Percentiles rank a stretch among this genome's conserved stretches.
Evolutionary conservation across 2,888 invertebrate genomes (phyloP).

Genomic region (Steromphala cineraria): DNA sequence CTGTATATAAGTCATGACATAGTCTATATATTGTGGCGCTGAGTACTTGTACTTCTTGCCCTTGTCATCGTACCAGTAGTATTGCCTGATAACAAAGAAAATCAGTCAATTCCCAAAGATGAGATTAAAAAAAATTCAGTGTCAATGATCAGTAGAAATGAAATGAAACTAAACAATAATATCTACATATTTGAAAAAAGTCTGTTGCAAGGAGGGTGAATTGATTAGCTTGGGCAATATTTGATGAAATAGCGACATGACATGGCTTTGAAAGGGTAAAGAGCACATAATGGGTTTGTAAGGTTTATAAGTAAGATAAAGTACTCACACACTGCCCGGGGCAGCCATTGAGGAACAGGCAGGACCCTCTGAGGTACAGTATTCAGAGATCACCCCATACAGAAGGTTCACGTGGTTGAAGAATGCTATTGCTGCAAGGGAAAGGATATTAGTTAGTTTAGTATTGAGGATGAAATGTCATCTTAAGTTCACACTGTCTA

Average conservation of each 20-base stretch:
- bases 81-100: conserved; percentile 82
- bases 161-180: too few species aligned
- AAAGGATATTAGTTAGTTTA: background rate
- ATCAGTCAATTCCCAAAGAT: too few species aligned
- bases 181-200: too few species aligned
- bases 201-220: too few species aligned
- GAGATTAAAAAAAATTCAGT: too few species aligned
- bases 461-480: too few species aligned
- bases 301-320: too few species aligned
- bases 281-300: too few species aligned
- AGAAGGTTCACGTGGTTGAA: conserved; percentile 99
- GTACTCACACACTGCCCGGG: conserved; percentile 89
- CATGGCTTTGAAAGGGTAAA: background rate
- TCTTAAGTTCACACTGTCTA: too few species aligned
- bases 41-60: conserved; percentile 98
- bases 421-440: conserved; percentile 84
- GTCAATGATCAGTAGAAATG: too few species aligned
- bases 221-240: too few species aligned
- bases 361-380: conserved; percentile 89
- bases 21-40: conserved; percentile 98
- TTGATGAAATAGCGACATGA: background rate
- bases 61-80: conserved; percentile 99
- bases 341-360: conserved; percentile 95
- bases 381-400: conserved; percentile 98
- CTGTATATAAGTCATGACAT: conserved; percentile 98